Evolutionary conservation across 2,888 invertebrate species (phyloP), one percentile per base, ranked within the genome.

Genomic region (Myathropa florea): DNA sequence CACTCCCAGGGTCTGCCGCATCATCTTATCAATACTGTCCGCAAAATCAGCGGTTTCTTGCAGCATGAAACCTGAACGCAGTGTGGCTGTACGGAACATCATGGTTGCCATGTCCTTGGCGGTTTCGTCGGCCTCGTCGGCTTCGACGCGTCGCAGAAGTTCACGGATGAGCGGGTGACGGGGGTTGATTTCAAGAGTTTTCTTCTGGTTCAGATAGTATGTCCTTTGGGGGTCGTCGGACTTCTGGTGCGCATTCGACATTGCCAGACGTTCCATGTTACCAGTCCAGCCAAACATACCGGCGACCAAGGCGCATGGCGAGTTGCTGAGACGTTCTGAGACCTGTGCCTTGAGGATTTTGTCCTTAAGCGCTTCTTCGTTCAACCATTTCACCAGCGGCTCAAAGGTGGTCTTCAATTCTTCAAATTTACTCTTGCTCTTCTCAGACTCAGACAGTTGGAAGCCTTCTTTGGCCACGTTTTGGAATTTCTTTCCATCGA

Each of bases 401-500:
- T 98, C 97, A 92, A 96, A 98, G 77, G 95, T 95, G 89, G 94
- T 94, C 92, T 96, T 96, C 83, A 97, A 92, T 77, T 95, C 95
- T 91, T 98, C 97, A 90, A 96, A 93, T 89, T 95, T 95, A 92
- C 96, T 96, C 93, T 97, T 96, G 88, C 94, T 94, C 88, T 93
- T 94, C 89, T 95, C 95, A 18, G 93, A 94, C 90, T 98, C 97
- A 60, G 96, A 95, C 9, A 99, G 93, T 89, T 96, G 95, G 92
- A 99, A 96, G 36, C 98, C 98, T 94, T 99, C 99, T 93, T 99
- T 99, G 89, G 99, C 99, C 72, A 99, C 98, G 93, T 99, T 99
- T 93, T 98, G 98, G 97, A 99, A 99, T 93, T 98, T 99, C 94
- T 98, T 98, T 73, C 98, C 98, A 90, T 99, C 99, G 93, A 97